Base-by-base conservation (phyloP, 2,888 invertebrate species). In the Drosophila longiperda region DNA sequence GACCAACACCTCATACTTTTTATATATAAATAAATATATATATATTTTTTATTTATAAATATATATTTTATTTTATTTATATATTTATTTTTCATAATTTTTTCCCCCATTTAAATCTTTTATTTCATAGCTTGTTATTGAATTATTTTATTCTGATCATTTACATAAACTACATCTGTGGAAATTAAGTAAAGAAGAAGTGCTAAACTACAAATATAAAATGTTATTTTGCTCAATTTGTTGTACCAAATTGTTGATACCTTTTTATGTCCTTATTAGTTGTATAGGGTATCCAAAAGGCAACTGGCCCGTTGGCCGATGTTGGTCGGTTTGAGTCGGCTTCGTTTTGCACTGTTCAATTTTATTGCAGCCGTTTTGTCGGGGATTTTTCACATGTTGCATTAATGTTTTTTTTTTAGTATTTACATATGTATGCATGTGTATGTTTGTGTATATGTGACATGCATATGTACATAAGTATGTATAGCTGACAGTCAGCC, bases 311-410 rank as follows among this genome's bases (percentile, higher is more conserved):
- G 34, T 29, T 67, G 38, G 38, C 36, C 26, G n/a, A 45, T 52
- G 45, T 15, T 45, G 45, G 23, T 45, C 45, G 23, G 45, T 15
- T 45, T 50, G 36, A 42, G 42, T 42, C 45, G 57, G 60, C 48
- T 67, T 40, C 55, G 32, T 55, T 62, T 33, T 20, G 38, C 52
- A 61, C 23, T 23, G 66, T 32, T 49, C 55, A 38, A 48, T 48
- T 49, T 12, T 38, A 63, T 40, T 65, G 52, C 52, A 68, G 68
- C 59, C 59, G 68, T 49, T 67, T 54, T 66, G 57, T 68, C 42
- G 58, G 53, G 34, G 54, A 12, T 62, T 45, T 50, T 55, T 34
- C 49, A 55, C 49, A 67, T 66, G 57, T 54, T 64, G 65, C 50
- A 45, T 45, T 15, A 45, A 45, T 23, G 45, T 15, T 45, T 45